Base-by-base conservation (phyloP, 2,113 vertebrate genomes). In the Syngnathus typhle region DNA sequence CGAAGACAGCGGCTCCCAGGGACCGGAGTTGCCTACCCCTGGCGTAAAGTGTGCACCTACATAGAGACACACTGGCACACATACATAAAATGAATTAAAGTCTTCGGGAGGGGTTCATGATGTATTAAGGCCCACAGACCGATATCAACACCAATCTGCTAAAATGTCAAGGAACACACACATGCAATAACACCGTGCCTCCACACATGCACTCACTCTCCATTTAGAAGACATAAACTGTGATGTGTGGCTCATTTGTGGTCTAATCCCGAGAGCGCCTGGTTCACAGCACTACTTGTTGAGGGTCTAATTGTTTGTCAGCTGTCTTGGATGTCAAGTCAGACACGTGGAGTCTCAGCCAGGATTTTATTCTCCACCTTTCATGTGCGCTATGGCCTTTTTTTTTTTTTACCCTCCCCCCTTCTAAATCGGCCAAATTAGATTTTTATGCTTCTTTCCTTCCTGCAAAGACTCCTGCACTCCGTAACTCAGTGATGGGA, bases 271-370 rank as follows among this genome's bases (percentile, higher is more conserved):
- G 46, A 76, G 71, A 73, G 44, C 81, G 75, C 64, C 78, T 72
- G 76, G 78, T 87, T 89, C 87, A 84, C 68, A 74, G 75, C 72
- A 39, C 73, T 79, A 75, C 82, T 85, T 82, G 85, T 75, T 64
- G 81, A 82, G 59, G 68, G 64, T 77, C 79, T 88, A 88, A 89
- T 91, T 90, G 83, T 90, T 88, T 88, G 85, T 82, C 84, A 84
- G 78, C 76, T 80, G 76, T 75, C 70, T 62, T 78, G 82, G 85
- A 82, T 81, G 87, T 84, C 84, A 81, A 74, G 76, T 80, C 80
- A 82, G 62, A 81, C 86, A 82, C 51, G 68, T 82, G 72, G 70
- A 79, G 75, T 83, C 79, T 84, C 68, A 77, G 84, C 80, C 65
- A 83, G 75, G 81, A 87, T 88, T 88, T 83, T 76, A 75, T 71